Evolutionary conservation across 1,140 invertebrate genomes (phyloP).

Genomic region (Ptiloglossa arizonensis): DNA sequence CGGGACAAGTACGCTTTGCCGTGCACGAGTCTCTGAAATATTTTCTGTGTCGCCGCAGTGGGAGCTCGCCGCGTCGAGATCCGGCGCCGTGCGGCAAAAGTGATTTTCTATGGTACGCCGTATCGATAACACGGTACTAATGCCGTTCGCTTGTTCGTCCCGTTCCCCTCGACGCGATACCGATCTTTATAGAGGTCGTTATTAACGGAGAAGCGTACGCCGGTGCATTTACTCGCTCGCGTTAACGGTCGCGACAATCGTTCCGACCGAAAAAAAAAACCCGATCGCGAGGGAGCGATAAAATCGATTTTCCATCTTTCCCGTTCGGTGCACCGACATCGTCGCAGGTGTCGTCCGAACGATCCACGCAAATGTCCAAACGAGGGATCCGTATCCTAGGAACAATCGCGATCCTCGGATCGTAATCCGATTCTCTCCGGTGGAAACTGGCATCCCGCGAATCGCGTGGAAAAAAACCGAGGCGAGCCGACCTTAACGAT

Average conservation of each 20-base stretch:
- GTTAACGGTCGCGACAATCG: conserved; percentile 24
- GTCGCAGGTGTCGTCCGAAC: too few relatives aligned
- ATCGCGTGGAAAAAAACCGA: conserved; percentile 16
- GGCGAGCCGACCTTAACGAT: conserved; percentile 29
- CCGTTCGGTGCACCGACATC: too few relatives aligned
- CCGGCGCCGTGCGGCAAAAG: conserved; percentile 64
- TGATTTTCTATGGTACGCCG: conserved; percentile 73
- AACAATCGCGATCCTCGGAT: neutral
- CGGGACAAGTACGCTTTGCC: neutral
- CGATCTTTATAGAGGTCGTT: conserved; percentile 69
- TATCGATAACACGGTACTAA: conserved; percentile 74
- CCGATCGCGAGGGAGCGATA: neutral
- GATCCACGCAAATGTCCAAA: too few relatives aligned
- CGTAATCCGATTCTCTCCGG: conserved; percentile 7
- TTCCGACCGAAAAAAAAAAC: conserved; percentile 20
- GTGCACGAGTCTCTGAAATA: conserved; percentile 70
- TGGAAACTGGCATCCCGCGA: conserved; percentile 33
- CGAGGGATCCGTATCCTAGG: too few relatives aligned
- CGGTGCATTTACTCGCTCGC: conserved; percentile 32
- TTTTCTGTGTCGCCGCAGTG: conserved; percentile 72
- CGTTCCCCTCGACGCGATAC: conserved; percentile 65
- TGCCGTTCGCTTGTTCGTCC: conserved; percentile 76
- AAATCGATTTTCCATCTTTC: neutral
- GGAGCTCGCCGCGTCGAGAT: conserved; percentile 37
- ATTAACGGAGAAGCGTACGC: conserved; percentile 40